Conservation (phyloP, 1,140 invertebrate genomes). For the Danaus plexippus region DNA sequence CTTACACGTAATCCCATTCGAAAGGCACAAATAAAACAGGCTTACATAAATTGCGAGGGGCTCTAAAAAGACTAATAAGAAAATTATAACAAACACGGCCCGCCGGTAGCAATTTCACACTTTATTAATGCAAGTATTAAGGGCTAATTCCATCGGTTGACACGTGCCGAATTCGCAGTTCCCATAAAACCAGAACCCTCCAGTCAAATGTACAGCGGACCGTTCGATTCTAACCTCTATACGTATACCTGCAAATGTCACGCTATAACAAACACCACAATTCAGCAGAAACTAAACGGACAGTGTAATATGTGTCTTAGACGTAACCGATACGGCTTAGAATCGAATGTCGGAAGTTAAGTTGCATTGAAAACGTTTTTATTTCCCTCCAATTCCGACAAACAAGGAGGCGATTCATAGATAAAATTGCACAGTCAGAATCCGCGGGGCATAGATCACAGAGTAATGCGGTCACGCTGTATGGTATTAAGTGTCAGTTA, state of each 20-base stretch:
- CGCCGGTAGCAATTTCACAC: slow-evolving; percentile 68
- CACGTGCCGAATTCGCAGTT: slow-evolving; percentile 67
- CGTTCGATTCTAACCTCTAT: slow-evolving; percentile 27
- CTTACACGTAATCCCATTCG: too few species aligned
- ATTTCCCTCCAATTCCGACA: slow-evolving; percentile 55
- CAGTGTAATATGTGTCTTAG: not conserved
- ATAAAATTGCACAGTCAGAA: slow-evolving; percentile 54
- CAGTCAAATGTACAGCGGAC: not conserved
- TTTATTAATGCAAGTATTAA: slow-evolving; percentile 71
- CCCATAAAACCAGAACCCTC: slow-evolving; percentile 52
- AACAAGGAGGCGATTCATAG: slow-evolving; percentile 51
- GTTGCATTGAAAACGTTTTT: slow-evolving; percentile 4
- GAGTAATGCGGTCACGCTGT: slow-evolving; percentile 69
- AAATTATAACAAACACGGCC: slow-evolving; percentile 64
- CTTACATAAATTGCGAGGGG: slow-evolving; percentile 20
- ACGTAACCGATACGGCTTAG: too few species aligned
- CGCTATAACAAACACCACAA: slow-evolving; percentile 1
- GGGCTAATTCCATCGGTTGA: slow-evolving; percentile 63
- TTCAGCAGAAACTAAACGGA: slow-evolving; percentile 10
- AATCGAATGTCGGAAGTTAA: not conserved
- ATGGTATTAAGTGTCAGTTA: slow-evolving; percentile 72
- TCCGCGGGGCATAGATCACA: slow-evolving; percentile 65
- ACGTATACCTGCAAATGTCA: slow-evolving; percentile 9
- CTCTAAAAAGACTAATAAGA: slow-evolving; percentile 55
- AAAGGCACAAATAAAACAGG: not conserved